phyloP scores from a whole-genome alignment of 2,888 invertebrate species.

The Eudemis profundana region DNA sequence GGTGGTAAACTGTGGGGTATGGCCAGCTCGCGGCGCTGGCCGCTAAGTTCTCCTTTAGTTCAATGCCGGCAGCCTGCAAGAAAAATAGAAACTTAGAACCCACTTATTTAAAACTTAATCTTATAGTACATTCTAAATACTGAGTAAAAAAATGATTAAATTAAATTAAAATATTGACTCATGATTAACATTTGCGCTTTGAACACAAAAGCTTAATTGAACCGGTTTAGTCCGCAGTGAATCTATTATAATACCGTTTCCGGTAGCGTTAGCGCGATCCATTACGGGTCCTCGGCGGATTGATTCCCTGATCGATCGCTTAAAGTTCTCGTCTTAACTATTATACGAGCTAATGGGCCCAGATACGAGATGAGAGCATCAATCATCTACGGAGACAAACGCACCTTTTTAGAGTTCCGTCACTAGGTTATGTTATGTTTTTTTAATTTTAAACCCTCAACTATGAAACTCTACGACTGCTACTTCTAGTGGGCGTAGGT shows the following conservation, averaged over 20 bases:
- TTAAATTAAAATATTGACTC: slow-evolving; percentile 22
- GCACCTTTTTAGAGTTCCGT: slow-evolving; percentile 47
- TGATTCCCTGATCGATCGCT: slow-evolving; percentile 83
- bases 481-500: no score
- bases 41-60: slow-evolving; percentile 95
- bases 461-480: not conserved
- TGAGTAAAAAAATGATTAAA: slow-evolving; percentile 21
- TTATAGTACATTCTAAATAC: not conserved
- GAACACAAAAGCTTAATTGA: slow-evolving; percentile 29
- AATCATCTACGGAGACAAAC: slow-evolving; percentile 79
- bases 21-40: slow-evolving; percentile 94
- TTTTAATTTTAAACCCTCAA: slow-evolving; percentile 13
- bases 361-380: slow-evolving; percentile 76
- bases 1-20: slow-evolving; percentile 96
- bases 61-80: slow-evolving; percentile 92
- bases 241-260: slow-evolving; percentile 56
- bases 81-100: slow-evolving; percentile 49
- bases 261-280: slow-evolving; percentile 78
- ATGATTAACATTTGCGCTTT: slow-evolving; percentile 23
- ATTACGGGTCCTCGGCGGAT: slow-evolving; percentile 73
- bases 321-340: slow-evolving; percentile 74
- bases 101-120: not conserved
- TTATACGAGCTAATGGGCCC: slow-evolving; percentile 80
- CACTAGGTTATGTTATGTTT: slow-evolving; percentile 19
- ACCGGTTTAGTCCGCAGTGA: slow-evolving; percentile 31